These are phyloP conservation scores for Sus cebifrons DNA, from an alignment of 2,797 vertebrate genomes.

Conservation along the genomic window DNA sequence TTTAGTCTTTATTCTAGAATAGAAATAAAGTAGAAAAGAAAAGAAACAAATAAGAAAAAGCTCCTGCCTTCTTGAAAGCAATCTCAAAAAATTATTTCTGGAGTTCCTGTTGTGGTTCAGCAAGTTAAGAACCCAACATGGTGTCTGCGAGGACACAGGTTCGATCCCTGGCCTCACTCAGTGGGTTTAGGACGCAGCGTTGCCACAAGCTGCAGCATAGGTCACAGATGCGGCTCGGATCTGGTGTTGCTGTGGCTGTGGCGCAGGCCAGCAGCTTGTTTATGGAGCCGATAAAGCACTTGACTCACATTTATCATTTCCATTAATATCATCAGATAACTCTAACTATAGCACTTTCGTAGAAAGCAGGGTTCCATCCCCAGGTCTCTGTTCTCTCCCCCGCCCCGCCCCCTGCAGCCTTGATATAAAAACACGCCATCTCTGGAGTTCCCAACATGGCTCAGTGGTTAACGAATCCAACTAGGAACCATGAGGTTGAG, in stretches of 20 bases:
- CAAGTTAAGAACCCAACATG: no score
- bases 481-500: no score
- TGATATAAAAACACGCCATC: background rate
- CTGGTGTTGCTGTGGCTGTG: no score
- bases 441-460: background rate
- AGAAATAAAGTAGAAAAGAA: background rate
- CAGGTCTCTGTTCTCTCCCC: background rate
- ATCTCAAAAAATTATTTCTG: background rate
- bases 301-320: background rate
- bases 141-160: no score
- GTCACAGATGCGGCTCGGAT: no score
- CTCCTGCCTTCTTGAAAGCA: background rate
- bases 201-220: no score
- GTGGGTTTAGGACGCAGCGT: no score
- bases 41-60: background rate
- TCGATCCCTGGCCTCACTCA: no score
- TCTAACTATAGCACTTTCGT: background rate
- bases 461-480: no score
- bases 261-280: background rate
- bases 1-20: background rate
- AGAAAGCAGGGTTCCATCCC: background rate
- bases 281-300: background rate
- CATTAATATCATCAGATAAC: background rate
- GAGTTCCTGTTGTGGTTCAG: no score
- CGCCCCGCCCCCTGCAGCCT: background rate